Evolutionary conservation across 2,888 invertebrate species (phyloP), one percentile per base, ranked within the genome.

Genomic region (Polyommatus iphigenia): DNA sequence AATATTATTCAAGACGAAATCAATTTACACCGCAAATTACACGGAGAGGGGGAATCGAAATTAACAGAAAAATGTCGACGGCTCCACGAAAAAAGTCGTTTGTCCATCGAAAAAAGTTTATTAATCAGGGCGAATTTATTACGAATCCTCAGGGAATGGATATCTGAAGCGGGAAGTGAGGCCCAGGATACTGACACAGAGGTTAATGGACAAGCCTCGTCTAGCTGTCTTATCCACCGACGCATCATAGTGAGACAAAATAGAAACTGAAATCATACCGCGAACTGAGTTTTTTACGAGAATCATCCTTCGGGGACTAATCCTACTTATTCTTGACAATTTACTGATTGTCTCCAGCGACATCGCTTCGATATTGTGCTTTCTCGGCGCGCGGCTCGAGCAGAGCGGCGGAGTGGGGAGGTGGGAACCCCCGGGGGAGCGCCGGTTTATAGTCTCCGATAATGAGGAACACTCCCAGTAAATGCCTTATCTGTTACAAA

Each of bases 31-130:
- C 29, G 29, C 29, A 73, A 50, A 75, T 54, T 50, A 29, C 46
- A 20, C 24, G 13, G 15, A 6, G 41, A 54, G 50, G 75, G 29
- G n/a, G 50, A 75, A 54, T 54, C 75, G 50, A 54, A 54, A 54
- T 75, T 54, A 75, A 50, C 18, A 46, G 41, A 75, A 75, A 54
- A 75, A 75, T 54, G 18, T 54, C 54, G 15, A 4, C 4, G 54
- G 18, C 54, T 6, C 50, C 41, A 50, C 20, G 73, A 46, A 73
- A 73, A 73, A 71, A 36, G 36, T n/a, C 32, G 71, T 24, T 62
- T 41, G 73, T 13, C 46, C 20, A 10, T 73, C 20, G 73, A 54
- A 75, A 75, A 54, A 75, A 75, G 75, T 75, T 75, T 75, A 32
- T 54, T 75, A 54, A 75, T 54, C 75, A 54, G 18, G 29, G 54